Base-by-base conservation (phyloP, 2,888 invertebrate species). In the Metacarcinus magister region DNA sequence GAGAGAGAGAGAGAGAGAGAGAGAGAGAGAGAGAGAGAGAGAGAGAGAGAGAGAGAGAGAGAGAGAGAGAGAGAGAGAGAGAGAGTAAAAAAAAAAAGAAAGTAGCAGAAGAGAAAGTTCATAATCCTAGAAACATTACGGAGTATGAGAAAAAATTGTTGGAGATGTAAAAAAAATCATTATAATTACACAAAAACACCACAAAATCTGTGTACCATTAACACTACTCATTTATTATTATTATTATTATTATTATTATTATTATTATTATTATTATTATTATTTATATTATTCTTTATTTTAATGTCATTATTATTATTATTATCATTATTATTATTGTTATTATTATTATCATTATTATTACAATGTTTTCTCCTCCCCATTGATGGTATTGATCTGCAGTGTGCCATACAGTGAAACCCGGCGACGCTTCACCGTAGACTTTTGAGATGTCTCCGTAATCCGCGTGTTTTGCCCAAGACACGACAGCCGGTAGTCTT, bases 31-130 rank as follows among this genome's bases (percentile, higher is more conserved):
- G 39, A n/a, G 44, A n/a, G 39, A 39, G 94, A 44, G n/a, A 44
- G 94, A 23, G 19, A 44, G 94, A 43, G 75, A 82, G 94, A 32
- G 23, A 75, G 93, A 82, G 43, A 60, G 75, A 44, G 60, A 10
- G 44, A 90, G 90, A 16, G 43, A 43, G 43, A 39, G 32, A 60
- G 16, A 60, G 28, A 13, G 54, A 0, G 93, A 43, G 39, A 28
- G 93, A 32, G 13, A 28, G 93, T 10, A 67, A 43, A 19, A 10
- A 28, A 3, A 39, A 16, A 23, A 39, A 39, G 23, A 13, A 67
- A 43, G 19, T 23, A 23, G 19, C 10, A 28, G 92, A 39, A 4
- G 43, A 39, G 39, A 54, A 54, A 54, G 54, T 67, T 23, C 19
- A 23, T 23, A 23, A n/a, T 67, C 67, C n/a, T 67, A 67, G 67